phyloP scores from a whole-genome alignment of 2,888 invertebrate genomes.

The Eristalinus aeneus region DNA sequence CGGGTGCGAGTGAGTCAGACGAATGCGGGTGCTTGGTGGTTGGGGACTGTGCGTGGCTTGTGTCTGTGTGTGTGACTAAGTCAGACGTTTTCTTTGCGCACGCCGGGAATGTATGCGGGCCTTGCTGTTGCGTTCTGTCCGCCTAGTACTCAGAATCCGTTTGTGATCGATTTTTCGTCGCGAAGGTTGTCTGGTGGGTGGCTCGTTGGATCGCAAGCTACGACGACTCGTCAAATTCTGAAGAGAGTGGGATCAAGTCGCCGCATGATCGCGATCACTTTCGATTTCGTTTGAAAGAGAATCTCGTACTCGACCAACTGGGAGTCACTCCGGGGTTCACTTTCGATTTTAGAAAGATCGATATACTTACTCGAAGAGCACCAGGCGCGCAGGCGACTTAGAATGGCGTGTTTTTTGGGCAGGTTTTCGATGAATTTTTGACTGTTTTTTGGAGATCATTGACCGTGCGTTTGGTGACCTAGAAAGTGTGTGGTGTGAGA shows the following conservation, averaged over 20 bases:
- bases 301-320: not conserved
- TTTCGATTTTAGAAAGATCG: constrained; percentile 65
- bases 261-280: constrained; percentile 34
- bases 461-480: not conserved
- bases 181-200: not conserved
- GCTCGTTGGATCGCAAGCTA: not conserved
- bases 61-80: not conserved
- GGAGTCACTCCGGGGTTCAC: constrained; percentile 26
- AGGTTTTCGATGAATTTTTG: not conserved
- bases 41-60: not conserved
- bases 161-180: constrained; percentile 58
- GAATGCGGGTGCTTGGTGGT: not conserved
- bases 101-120: not conserved
- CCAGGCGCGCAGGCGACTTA: constrained; percentile 40
- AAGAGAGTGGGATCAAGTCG: not conserved
- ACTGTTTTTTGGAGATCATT: not conserved
- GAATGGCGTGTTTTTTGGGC: constrained; percentile 14
- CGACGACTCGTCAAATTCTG: not conserved
- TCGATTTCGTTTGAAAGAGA: constrained; percentile 49
- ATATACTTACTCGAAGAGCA: constrained; percentile 62
- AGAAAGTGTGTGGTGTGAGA: not conserved
- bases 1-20: not conserved
- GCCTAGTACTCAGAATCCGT: constrained; percentile 43
- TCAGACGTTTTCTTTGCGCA: not conserved
- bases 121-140: not conserved